Evolutionary conservation across 2,888 invertebrate species (phyloP), one percentile per base, ranked within the genome.

Genomic region (Spodoptera exigua): DNA sequence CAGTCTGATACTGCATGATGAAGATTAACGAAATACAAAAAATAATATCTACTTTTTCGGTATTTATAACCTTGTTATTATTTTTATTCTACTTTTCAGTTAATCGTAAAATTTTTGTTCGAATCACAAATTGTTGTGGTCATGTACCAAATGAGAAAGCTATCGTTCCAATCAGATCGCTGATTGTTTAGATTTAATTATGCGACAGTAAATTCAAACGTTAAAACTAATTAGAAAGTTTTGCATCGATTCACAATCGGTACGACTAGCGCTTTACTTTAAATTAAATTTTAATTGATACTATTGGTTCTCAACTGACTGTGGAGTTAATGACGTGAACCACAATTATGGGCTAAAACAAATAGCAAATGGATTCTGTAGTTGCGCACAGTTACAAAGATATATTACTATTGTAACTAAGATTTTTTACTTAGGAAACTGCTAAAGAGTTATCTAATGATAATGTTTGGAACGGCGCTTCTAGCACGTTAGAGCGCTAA

Each of bases 161-260:
- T 36, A 18, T 36, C 12, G 35, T 43, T 40, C 44, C 10, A 61
- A 54, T 54, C 32, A 39, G 16, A 68, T 37, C 12, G 27, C 27
- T 16, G 41, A 9, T 45, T 48, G 48, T 48, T 54, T 14, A 13
- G 16, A 61, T 44, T 40, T 16, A 57, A 46, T 51, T 46, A 43
- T n/a, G 34, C 41, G 41, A 44, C 47, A 57, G 36, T 61, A 49
- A 48, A 10, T 61, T 37, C 46, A 54, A 47, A 69, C 41, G n/a
- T 35, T n/a, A 57, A 49, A 56, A 60, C 34, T 14, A 71, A 61
- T 75, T 55, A 53, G 61, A 74, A 68, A 71, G 56, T 64, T 14
- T 61, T 44, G 35, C 40, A 56, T 27, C 11, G 39, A 47, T 41
- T 41, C 18, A 12, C 18, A 43, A 45, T 48, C 37, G 37, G 37